Evolutionary conservation across 2,113 vertebrate genomes (phyloP), one percentile per base, ranked within the genome.

Genomic region (Neolamprologus kungweensis): DNA sequence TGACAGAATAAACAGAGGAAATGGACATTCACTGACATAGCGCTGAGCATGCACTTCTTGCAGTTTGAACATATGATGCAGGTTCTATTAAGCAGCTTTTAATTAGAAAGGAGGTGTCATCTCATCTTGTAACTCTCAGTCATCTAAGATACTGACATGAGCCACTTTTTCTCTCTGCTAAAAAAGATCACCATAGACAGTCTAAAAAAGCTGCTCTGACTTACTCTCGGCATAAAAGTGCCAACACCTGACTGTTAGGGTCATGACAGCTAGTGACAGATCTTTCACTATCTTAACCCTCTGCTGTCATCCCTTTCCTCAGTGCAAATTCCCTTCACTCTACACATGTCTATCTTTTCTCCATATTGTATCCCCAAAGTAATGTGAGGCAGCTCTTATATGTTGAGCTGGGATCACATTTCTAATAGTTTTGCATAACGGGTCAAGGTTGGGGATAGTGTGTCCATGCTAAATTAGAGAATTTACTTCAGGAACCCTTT

Each of bases 311-410:
- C 81, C 81, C 78, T 84, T 84, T 90, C 81, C 60, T 82, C 65
- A 16, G 45, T 68, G 82, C 63, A 57, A 85, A 94, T 86, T 91
- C 88, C 68, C 83, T 73, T 91, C 90, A 86, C 58, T 91, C 88
- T 65, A 2, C 85, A 88, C 90, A 68, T 19, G 9, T 81, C 71
- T n/a, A 57, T 35, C 47, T 60, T 35, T 80, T 26, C 65, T 82
- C 65, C 73, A 40, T 6, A 26, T 55, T 37, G 50, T 23, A 73
- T 51, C 55, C 47, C 71, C 8, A 17, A 51, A 68, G 86, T 82
- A 89, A 86, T 8, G 26, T 79, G 81, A 89, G 45, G 21, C 86
- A 84, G 68, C 12, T 26, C 54, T 53, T 28, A 73, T 58, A 87
- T 80, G 40, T 37, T 80, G 50, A 37, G 9, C 73, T 73, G 40